phyloP scores from a whole-genome alignment of 2,797 vertebrate genomes.

The Oreochromis grahami region DNA sequence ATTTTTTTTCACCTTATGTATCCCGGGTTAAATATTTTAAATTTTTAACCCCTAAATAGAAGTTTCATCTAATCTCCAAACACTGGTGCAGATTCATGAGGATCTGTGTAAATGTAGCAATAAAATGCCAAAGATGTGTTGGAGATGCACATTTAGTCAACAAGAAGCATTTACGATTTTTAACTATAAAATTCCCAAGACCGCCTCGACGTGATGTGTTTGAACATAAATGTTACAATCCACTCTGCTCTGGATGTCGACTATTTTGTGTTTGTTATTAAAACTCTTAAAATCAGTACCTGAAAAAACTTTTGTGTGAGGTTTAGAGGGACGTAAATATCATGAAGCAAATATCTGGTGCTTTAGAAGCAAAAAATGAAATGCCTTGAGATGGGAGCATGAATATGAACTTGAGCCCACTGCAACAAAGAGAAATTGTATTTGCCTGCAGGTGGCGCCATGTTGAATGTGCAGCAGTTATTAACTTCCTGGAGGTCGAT shows the following conservation, averaged over 20 bases:
- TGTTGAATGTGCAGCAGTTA: background rate
- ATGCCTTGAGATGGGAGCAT: background rate
- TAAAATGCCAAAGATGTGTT: background rate
- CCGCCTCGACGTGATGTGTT: rapidly evolving
- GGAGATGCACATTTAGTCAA: background rate
- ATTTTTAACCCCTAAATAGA: rapidly evolving
- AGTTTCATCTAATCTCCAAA: background rate
- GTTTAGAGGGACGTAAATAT: background rate
- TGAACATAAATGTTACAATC: background rate
- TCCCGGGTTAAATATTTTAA: background rate
- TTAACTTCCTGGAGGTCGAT: background rate
- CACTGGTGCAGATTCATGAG: background rate
- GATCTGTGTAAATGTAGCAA: background rate
- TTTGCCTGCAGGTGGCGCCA: background rate
- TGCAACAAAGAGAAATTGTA: background rate
- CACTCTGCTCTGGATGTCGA: background rate
- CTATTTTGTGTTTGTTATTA: background rate
- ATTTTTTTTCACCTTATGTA: background rate
- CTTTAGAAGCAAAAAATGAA: rapidly evolving
- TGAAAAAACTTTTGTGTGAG: background rate
- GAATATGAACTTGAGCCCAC: background rate
- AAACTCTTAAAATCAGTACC: background rate
- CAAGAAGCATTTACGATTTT: background rate
- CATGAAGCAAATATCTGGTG: background rate
- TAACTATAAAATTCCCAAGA: background rate